These are phyloP conservation scores for Globicephala melas DNA, from an alignment of 2,113 vertebrate genomes.

Conservation along the genomic window DNA sequence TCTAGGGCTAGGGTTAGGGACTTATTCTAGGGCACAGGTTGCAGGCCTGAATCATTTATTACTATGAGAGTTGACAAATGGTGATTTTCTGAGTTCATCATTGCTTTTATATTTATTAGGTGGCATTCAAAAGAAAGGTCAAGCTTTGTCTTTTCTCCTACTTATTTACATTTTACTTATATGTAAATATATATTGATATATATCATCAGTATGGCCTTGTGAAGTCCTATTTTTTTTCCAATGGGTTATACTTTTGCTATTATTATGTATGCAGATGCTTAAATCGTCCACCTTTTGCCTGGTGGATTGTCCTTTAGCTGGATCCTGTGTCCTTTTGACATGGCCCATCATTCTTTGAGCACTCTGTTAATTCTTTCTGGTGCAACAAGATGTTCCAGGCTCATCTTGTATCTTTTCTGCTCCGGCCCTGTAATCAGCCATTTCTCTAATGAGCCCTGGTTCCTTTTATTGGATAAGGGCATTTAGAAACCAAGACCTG, in stretches of 20 bases:
- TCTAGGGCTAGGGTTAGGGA: background rate
- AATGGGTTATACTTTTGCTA: background rate
- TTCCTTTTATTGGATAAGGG: background rate
- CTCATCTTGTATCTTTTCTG: background rate
- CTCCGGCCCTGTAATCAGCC: background rate
- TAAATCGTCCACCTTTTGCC: background rate
- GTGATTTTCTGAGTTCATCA: background rate
- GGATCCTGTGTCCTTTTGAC: background rate
- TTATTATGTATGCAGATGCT: background rate
- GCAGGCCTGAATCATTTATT: background rate
- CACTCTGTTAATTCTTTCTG: background rate
- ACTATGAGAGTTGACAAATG: background rate
- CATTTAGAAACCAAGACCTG: background rate
- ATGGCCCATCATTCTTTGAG: background rate
- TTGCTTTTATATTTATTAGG: background rate
- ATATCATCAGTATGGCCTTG: background rate
- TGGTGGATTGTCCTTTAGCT: background rate
- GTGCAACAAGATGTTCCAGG: background rate
- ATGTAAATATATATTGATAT: background rate
- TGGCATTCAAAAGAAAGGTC: background rate
- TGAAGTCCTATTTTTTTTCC: background rate
- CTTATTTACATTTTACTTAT: background rate
- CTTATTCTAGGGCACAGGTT: background rate
- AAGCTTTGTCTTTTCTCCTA: background rate
- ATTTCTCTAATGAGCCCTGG: background rate